Percentiles rank a stretch among this genome's conserved stretches.
These are phyloP conservation scores for Parascotia fuliginaria DNA, from an alignment of 2,888 invertebrate species.

Conservation along the genomic window DNA sequence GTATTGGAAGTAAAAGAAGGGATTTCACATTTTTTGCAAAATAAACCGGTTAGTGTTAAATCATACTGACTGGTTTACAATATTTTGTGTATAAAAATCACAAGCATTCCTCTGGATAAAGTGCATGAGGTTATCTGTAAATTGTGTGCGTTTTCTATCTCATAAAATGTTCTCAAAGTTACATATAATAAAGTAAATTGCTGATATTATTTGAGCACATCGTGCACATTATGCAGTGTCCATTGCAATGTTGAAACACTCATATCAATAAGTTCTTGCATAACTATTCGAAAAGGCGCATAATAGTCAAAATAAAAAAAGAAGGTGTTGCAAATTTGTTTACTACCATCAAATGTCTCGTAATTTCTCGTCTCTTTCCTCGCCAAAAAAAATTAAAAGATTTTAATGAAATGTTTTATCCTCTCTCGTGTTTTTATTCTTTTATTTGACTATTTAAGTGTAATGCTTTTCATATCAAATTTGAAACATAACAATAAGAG, in stretches of 20 bases:
- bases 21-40: not conserved
- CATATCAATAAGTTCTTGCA: slow-evolving; percentile 21
- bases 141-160: not conserved
- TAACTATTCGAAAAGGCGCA: not conserved
- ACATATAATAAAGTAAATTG: not conserved
- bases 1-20: slow-evolving; percentile 3
- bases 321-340: too few relatives aligned
- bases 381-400: too few relatives aligned
- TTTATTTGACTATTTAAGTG: not conserved
- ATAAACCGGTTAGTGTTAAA: not conserved
- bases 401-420: not conserved
- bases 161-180: not conserved
- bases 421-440: not conserved
- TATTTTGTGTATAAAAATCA: slow-evolving; percentile 5
- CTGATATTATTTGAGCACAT: not conserved
- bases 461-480: not conserved
- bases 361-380: too few relatives aligned
- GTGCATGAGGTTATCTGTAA: slow-evolving; percentile 4
- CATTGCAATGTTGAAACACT: slow-evolving; percentile 1
- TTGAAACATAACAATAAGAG: slow-evolving; percentile 5
- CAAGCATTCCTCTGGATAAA: not conserved
- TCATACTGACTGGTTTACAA: slow-evolving; percentile 17
- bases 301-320: too few relatives aligned
- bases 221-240: slow-evolving; percentile 11
- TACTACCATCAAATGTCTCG: too few relatives aligned